Conservation (phyloP, 2,888 invertebrate genomes). For the Tetranychus piercei region DNA sequence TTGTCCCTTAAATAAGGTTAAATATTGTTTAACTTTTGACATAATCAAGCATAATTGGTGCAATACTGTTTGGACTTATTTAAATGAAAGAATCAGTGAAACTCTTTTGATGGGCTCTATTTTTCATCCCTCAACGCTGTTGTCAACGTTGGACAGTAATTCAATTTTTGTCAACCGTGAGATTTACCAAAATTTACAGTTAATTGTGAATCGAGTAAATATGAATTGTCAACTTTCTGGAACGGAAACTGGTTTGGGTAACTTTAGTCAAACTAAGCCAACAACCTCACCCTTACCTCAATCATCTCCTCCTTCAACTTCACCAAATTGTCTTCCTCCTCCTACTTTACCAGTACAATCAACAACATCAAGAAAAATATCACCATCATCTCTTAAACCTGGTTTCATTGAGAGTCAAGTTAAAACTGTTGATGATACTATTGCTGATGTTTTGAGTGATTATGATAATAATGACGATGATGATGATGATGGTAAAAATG, state of each 20-base stretch:
- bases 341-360: not conserved
- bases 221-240: not conserved
- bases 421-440: not conserved
- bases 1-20: not conserved
- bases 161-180: not conserved
- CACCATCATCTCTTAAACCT: not conserved
- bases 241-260: not conserved
- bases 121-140: not conserved
- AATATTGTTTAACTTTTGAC: not conserved
- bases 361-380: not conserved
- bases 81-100: not conserved
- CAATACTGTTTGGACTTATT: not conserved
- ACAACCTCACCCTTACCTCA: not conserved
- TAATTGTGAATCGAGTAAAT: not conserved
- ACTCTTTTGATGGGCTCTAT: not conserved
- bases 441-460: not conserved
- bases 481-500: not conserved
- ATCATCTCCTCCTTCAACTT: not conserved
- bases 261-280: not conserved
- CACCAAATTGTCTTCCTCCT: not conserved
- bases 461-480: not conserved
- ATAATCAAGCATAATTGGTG: not conserved
- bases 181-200: not conserved
- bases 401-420: not conserved
- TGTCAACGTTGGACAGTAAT: not conserved